Percentiles rank a stretch among this genome's conserved stretches.
These are phyloP conservation scores for Blera fallax DNA, from an alignment of 2,888 invertebrate genomes.

Conservation along the genomic window DNA sequence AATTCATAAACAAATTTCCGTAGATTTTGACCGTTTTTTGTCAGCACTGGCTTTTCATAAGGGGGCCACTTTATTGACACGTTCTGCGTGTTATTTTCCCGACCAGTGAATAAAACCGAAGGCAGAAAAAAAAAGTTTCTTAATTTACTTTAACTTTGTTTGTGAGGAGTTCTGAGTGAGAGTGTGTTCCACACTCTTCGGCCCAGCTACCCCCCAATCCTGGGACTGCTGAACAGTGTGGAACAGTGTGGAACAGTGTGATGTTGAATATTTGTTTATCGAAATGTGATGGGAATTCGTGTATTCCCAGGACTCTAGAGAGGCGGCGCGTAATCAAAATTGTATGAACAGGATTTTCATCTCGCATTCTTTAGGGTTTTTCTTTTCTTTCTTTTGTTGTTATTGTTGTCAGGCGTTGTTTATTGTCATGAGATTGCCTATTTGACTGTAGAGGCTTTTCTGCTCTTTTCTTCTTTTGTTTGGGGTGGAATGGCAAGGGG, in stretches of 20 bases:
- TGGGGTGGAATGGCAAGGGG: not conserved
- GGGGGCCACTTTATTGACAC: constrained; percentile 38
- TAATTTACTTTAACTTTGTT: constrained; percentile 48
- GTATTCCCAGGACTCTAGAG: constrained; percentile 17
- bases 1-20: constrained; percentile 22
- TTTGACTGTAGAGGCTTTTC: constrained; percentile 3
- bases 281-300: constrained; percentile 33
- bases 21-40: not conserved
- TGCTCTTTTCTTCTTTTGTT: not conserved
- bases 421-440: constrained; percentile 34
- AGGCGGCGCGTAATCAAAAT: constrained; percentile 20
- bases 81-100: constrained; percentile 27
- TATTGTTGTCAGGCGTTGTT: constrained; percentile 35
- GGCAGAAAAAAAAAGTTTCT: constrained; percentile 2
- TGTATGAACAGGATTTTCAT: constrained; percentile 15
- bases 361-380: not conserved
- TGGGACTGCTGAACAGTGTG: not conserved
- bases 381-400: constrained; percentile 1
- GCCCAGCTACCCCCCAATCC: not conserved
- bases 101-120: constrained; percentile 5
- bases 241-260: not conserved
- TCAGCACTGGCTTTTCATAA: not conserved
- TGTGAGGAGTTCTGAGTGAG: not conserved
- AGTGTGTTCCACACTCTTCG: not conserved
- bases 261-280: constrained; percentile 33